Evolutionary conservation across 2,888 invertebrate genomes (phyloP).

Genomic region (Neoaliturus tenellus): DNA sequence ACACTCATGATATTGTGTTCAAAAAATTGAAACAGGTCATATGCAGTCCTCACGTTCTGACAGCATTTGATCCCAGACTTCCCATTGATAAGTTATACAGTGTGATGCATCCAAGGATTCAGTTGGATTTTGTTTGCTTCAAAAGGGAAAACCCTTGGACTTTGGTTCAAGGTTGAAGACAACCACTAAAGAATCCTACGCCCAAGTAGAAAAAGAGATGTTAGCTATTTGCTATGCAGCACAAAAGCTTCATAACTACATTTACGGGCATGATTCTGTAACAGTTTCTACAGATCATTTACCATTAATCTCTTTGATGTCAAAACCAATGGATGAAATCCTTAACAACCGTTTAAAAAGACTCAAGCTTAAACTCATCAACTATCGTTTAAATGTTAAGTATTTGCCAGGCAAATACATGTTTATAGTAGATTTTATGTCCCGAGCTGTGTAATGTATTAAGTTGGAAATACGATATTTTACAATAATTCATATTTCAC

Average conservation of each 20-base stretch:
- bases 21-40: conserved; percentile 56
- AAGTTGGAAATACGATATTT: too few relatives aligned
- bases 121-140: conserved; percentile 69
- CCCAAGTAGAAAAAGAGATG: conserved; percentile 71
- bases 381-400: conserved; percentile 47
- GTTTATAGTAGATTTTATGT: conserved; percentile 64
- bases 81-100: conserved; percentile 67
- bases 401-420: conserved; percentile 67
- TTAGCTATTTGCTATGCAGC: conserved; percentile 69
- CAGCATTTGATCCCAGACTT: conserved; percentile 64
- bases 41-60: conserved; percentile 63
- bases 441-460: too few relatives aligned
- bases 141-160: conserved; percentile 68
- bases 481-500: too few relatives aligned
- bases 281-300: conserved; percentile 51
- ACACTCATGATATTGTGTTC: conserved; percentile 55
- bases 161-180: conserved; percentile 69
- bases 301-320: conserved; percentile 51
- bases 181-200: conserved; percentile 68
- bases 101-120: conserved; percentile 67
- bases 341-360: conserved; percentile 48
- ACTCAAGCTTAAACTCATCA: conserved; percentile 36
- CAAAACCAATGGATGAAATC: conserved; percentile 51
- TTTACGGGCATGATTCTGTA: conserved; percentile 52
- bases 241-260: conserved; percentile 69